A percentile compares a stretch with the other conserved stretches of the same genome.
Evolutionary conservation across 2,113 vertebrate species (phyloP).

Genomic region (Xiphias gladius): DNA sequence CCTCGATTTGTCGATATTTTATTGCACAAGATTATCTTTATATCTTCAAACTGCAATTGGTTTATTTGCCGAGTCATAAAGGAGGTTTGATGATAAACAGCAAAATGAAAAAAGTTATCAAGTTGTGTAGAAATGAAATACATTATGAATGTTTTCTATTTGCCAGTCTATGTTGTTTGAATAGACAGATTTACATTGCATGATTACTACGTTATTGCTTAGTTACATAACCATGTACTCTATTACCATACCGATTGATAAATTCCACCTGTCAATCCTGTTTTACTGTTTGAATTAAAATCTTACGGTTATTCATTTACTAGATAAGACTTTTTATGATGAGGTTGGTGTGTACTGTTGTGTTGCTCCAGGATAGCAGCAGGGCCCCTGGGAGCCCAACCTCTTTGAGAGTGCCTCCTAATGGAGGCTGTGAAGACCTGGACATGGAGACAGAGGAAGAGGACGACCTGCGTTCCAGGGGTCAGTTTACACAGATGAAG

Average conservation of each 20-base stretch:
- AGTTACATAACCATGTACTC: slow-evolving; percentile 17
- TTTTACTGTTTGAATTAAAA: neutral
- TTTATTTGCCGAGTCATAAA: neutral
- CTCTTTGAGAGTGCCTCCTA: slow-evolving; percentile 89
- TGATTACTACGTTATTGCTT: neutral
- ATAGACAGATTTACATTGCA: neutral
- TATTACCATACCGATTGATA: neutral
- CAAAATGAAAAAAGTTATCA: neutral
- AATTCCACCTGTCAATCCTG: neutral
- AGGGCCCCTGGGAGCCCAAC: slow-evolving; percentile 89
- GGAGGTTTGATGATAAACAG: neutral
- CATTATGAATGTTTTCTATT: neutral
- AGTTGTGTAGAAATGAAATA: neutral
- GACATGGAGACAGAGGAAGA: slow-evolving; percentile 95
- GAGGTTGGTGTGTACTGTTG: neutral
- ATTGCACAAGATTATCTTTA: neutral
- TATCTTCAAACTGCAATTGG: neutral
- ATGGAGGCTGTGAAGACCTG: slow-evolving; percentile 91
- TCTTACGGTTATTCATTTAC: slow-evolving; percentile 29
- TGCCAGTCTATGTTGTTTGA: neutral
- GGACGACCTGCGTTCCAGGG: slow-evolving; percentile 92
- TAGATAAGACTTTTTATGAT: slow-evolving; percentile 19
- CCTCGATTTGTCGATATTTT: neutral
- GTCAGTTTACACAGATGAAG: slow-evolving; percentile 75
- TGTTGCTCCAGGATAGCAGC: slow-evolving; percentile 81